These are phyloP conservation scores for Ciconia nigra DNA, from an alignment of 2,797 vertebrate species.

Conservation along the genomic window DNA sequence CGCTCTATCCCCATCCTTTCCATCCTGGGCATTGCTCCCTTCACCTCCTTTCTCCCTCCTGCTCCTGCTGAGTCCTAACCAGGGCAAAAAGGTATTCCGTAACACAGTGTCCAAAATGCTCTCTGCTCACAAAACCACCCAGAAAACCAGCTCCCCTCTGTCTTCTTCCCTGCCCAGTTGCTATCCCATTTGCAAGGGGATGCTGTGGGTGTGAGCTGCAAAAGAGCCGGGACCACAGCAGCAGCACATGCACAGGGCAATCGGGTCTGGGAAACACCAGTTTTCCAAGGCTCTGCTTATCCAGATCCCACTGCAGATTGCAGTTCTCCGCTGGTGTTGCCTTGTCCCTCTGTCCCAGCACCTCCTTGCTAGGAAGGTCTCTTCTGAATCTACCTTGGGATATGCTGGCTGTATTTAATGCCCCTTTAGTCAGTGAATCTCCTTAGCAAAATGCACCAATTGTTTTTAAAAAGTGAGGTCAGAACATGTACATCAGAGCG, in stretches of 20 bases:
- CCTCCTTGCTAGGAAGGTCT: neutral
- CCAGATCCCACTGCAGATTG: neutral
- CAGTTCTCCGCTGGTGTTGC: neutral
- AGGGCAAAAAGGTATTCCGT: neutral
- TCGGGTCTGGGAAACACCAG: neutral
- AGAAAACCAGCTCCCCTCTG: neutral
- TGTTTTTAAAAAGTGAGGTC: neutral
- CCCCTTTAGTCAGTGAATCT: neutral
- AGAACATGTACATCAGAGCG: accelerated
- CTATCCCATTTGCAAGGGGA: neutral
- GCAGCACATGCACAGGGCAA: neutral
- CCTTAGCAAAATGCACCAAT: neutral
- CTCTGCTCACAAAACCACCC: neutral
- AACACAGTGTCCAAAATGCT: accelerated
- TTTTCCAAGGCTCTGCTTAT: neutral
- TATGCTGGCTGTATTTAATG: neutral
- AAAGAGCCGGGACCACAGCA: neutral
- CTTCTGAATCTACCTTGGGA: neutral
- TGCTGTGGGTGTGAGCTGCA: neutral
- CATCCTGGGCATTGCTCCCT: neutral
- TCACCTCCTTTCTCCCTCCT: neutral
- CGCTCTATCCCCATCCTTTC: neutral
- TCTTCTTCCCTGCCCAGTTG: neutral
- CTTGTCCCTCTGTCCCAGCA: neutral
- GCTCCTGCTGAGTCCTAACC: neutral